Conservation (phyloP, 2,113 vertebrate genomes). For the Brachypodius melanocephalos region DNA sequence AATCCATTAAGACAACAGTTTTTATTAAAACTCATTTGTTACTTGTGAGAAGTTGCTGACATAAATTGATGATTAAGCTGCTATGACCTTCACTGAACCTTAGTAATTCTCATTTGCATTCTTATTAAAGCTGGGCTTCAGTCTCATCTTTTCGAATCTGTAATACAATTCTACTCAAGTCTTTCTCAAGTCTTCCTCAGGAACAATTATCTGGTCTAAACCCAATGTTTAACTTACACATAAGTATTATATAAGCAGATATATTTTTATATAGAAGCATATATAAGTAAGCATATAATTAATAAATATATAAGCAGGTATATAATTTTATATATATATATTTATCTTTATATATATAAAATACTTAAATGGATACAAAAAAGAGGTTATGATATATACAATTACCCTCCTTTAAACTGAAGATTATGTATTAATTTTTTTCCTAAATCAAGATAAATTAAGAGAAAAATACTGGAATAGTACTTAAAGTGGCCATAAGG, state of each 20-base stretch:
- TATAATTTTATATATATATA: background rate
- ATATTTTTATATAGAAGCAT: background rate
- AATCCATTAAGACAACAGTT: constrained; percentile 71
- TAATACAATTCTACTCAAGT: constrained; percentile 1
- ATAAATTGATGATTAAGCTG: constrained; percentile 61
- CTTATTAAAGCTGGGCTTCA: constrained; percentile 62
- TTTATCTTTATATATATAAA: background rate
- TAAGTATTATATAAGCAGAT: background rate
- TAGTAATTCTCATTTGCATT: constrained; percentile 58
- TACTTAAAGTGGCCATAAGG: background rate
- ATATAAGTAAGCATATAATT: background rate
- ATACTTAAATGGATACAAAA: background rate
- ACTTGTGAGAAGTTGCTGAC: constrained; percentile 60
- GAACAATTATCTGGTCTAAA: constrained; percentile 54
- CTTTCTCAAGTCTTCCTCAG: constrained; percentile 27
- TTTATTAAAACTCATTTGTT: constrained; percentile 68
- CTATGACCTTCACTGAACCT: constrained; percentile 65
- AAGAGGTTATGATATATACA: constrained; percentile 18
- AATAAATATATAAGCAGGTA: background rate
- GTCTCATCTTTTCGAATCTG: constrained; percentile 41
- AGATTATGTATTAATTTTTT: background rate
- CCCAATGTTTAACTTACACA: constrained; percentile 9
- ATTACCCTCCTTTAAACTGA: background rate
- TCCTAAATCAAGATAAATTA: background rate
- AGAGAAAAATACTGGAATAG: background rate